Evolutionary conservation across 2,797 vertebrate species (phyloP).

Genomic region (Corythornis leucogaster): DNA sequence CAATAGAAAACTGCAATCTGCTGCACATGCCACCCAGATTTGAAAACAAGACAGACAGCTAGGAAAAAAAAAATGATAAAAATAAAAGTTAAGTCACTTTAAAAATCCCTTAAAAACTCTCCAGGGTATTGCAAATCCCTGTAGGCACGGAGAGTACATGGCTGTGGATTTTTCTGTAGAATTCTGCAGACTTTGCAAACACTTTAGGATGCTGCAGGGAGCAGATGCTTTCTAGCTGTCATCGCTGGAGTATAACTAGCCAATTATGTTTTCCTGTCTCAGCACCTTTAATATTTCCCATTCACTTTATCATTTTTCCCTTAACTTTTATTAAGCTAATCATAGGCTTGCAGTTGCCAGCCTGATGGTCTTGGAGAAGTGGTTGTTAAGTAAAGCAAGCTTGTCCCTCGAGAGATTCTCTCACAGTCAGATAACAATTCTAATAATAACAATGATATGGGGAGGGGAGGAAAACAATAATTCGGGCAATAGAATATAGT

Average conservation of each 20-base stretch:
- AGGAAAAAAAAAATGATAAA: neutral
- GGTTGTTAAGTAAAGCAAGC: conserved; percentile 40
- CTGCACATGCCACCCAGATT: neutral
- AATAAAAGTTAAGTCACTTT: conserved; percentile 1
- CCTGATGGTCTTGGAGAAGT: conserved; percentile 28
- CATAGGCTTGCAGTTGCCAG: conserved; percentile 4
- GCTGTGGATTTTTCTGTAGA: conserved; percentile 18
- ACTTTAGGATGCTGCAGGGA: neutral
- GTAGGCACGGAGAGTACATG: neutral
- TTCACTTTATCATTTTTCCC: conserved; percentile 21
- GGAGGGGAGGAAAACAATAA: conserved; percentile 32
- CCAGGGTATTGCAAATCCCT: conserved; percentile 26
- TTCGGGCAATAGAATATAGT: conserved; percentile 1
- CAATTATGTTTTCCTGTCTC: conserved; percentile 18
- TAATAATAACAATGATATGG: conserved; percentile 17
- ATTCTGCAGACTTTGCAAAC: conserved; percentile 51
- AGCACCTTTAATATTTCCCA: conserved; percentile 25
- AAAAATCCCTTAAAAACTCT: conserved; percentile 26
- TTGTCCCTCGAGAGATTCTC: conserved; percentile 1
- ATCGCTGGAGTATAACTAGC: neutral
- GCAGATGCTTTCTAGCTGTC: neutral
- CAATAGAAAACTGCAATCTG: neutral
- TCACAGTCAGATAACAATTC: conserved; percentile 36
- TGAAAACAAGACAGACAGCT: neutral
- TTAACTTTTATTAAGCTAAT: conserved; percentile 45